Percentiles rank a stretch among this genome's conserved stretches.
These are phyloP conservation scores for Heterodera carotae DNA, from an alignment of 1,140 invertebrate species.

Conservation along the genomic window DNA sequence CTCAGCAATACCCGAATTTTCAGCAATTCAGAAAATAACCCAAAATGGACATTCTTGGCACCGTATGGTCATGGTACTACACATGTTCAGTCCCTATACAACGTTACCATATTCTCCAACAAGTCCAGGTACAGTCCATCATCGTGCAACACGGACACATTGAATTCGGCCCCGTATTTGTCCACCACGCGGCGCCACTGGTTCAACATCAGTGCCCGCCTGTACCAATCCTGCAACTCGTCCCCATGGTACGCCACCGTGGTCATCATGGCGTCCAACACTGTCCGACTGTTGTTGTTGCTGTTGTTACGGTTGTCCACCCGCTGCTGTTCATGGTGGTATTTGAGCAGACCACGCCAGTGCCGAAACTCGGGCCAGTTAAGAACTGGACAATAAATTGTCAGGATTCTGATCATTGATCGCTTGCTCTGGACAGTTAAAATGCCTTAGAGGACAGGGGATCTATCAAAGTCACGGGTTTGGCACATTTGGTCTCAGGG, in stretches of 20 bases:
- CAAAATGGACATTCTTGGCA: no score
- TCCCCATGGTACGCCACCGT: conserved; percentile 60
- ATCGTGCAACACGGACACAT: conserved; percentile 61
- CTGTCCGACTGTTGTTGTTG: background rate
- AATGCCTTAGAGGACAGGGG: no score
- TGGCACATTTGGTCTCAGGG: no score
- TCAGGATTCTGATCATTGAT: background rate
- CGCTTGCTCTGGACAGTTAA: no score
- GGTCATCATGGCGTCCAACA: conserved; percentile 32
- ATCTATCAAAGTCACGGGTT: no score
- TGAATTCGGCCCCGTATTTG: conserved; percentile 56
- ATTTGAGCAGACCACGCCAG: conserved; percentile 61
- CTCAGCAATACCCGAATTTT: no score
- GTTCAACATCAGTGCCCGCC: conserved; percentile 52
- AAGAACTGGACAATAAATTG: conserved; percentile 34
- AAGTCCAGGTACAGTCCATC: conserved; percentile 65
- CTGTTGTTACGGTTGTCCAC: no score
- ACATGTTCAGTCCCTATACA: no score
- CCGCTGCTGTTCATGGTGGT: conserved; percentile 34
- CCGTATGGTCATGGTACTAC: no score
- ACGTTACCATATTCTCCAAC: conserved; percentile 65
- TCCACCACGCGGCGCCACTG: conserved; percentile 59
- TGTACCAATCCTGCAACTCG: conserved; percentile 50
- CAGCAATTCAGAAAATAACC: no score
- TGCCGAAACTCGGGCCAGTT: conserved; percentile 62